Percentiles rank a stretch among this genome's conserved stretches.
These are phyloP conservation scores for Urophycis tenuis DNA, from an alignment of 2,797 vertebrate species.

Conservation along the genomic window DNA sequence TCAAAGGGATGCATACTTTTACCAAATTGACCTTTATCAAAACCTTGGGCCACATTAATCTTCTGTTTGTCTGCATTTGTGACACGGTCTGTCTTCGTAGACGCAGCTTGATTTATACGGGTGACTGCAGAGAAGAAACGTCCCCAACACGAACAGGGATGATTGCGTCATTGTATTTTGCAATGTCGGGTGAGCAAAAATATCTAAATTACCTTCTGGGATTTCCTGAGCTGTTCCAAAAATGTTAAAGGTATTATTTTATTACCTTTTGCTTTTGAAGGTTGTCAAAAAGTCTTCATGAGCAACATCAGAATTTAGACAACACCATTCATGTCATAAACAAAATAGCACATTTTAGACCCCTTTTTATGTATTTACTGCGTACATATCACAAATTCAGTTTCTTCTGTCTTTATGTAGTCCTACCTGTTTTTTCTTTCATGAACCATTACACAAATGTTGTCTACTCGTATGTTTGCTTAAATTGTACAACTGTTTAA, in stretches of 20 bases:
- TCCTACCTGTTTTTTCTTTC: neutral
- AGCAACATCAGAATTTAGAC: neutral
- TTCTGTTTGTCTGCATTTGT: constrained; percentile 65
- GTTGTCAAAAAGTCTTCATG: neutral
- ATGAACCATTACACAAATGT: neutral
- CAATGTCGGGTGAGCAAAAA: constrained; percentile 21
- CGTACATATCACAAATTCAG: neutral
- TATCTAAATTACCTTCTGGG: neutral
- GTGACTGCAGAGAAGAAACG: constrained; percentile 52
- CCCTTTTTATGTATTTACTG: neutral
- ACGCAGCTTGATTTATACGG: constrained; percentile 64
- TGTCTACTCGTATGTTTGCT: neutral
- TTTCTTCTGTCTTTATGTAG: too few relatives aligned
- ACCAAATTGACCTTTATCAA: constrained; percentile 75
- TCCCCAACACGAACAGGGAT: constrained; percentile 48
- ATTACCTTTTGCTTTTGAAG: neutral
- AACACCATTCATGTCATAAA: neutral
- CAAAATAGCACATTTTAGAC: neutral
- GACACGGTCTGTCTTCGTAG: constrained; percentile 49
- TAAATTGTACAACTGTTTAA: constrained; percentile 9
- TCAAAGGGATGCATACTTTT: constrained; percentile 75
- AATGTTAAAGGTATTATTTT: neutral
- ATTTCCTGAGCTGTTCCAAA: neutral
- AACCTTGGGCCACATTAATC: constrained; percentile 72
- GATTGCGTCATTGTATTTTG: constrained; percentile 51